These are phyloP conservation scores for Chaenodraco wilsoni DNA, from an alignment of 2,797 vertebrate species.

Conservation along the genomic window DNA sequence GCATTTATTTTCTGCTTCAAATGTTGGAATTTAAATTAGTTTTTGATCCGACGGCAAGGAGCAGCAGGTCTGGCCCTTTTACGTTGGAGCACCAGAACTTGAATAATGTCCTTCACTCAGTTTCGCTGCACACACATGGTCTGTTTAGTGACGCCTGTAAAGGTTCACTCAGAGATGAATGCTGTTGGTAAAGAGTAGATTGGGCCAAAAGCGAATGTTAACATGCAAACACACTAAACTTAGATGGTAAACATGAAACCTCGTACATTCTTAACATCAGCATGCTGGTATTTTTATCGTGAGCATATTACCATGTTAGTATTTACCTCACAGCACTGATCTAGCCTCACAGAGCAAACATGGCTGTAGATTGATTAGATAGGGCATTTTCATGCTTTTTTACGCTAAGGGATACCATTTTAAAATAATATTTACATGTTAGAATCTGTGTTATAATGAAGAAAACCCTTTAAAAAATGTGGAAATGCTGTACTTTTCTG, in stretches of 20 bases:
- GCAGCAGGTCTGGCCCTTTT: no score
- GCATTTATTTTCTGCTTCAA: no score
- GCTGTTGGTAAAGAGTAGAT: background rate
- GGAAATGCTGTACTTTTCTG: background rate
- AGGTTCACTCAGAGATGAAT: constrained; percentile 26
- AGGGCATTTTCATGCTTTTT: background rate
- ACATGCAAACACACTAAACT: background rate
- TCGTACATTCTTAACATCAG: background rate
- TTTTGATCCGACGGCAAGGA: no score
- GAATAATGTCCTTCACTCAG: background rate
- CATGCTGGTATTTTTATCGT: background rate
- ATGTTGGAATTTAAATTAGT: no score
- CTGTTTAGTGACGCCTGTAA: constrained; percentile 23
- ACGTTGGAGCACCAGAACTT: no score
- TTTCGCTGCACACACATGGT: background rate
- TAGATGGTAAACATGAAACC: background rate
- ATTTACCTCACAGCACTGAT: background rate
- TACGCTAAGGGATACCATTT: background rate
- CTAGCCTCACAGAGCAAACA: no score
- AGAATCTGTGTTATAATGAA: background rate
- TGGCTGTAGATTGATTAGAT: background rate
- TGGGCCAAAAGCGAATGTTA: background rate
- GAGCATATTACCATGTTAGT: background rate
- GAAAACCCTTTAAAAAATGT: background rate
- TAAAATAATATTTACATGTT: background rate